Percentiles rank a stretch among this genome's conserved stretches.
These are phyloP conservation scores for Agrenia bidenticulata DNA, from an alignment of 2,888 invertebrate genomes.

Conservation along the genomic window DNA sequence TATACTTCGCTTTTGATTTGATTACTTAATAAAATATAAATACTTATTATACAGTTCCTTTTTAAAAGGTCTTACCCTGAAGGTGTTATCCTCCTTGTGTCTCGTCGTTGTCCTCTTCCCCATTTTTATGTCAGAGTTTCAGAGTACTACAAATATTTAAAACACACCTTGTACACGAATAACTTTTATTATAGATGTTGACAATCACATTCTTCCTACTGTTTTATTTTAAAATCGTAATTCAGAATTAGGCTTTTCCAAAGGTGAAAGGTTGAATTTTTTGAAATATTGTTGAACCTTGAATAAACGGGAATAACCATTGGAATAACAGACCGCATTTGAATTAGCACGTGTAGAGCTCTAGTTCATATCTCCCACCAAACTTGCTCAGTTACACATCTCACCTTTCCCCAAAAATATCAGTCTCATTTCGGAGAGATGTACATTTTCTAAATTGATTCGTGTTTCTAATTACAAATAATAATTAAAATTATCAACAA, in stretches of 20 bases:
- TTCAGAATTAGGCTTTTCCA: neutral
- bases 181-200: too few species aligned
- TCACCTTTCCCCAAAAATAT: too few species aligned
- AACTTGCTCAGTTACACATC: too few species aligned
- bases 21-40: too few species aligned
- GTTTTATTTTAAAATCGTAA: neutral
- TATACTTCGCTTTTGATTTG: too few species aligned
- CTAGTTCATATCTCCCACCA: neutral
- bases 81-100: conserved; percentile 51
- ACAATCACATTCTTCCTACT: too few species aligned
- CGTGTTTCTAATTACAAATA: too few species aligned
- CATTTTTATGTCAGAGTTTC: conserved; percentile 39
- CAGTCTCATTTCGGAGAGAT: too few species aligned
- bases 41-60: too few species aligned
- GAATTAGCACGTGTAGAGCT: neutral
- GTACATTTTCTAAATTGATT: too few species aligned
- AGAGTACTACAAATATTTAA: too few species aligned
- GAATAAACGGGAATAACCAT: neutral
- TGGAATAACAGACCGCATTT: neutral
- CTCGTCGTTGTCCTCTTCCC: conserved; percentile 49
- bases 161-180: too few species aligned
- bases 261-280: neutral
- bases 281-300: neutral
- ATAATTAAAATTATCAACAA: neutral
- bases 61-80: conserved; percentile 48